Evolutionary conservation across 2,113 vertebrate species (phyloP), one percentile per base, ranked within the genome.

Genomic region (Nycticebus coucang): DNA sequence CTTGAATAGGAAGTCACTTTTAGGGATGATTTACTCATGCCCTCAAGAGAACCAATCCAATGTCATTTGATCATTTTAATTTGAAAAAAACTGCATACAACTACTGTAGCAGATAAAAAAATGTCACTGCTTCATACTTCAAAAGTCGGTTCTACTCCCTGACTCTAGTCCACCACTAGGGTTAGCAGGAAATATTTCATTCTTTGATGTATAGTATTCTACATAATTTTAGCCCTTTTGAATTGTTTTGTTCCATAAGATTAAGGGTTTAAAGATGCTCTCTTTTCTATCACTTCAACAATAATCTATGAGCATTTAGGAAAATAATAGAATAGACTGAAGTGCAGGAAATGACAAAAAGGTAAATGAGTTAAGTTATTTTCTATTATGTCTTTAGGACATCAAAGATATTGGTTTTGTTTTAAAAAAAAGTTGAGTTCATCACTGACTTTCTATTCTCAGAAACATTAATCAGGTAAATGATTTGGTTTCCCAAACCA

Each of bases 381-480:
- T 93, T 64, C 57, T 57, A 4, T 66, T 72, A 22, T 75, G 12
- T 88, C 41, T 77, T 60, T 91, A 41, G 41, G 50, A 41, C 22
- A 69, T 57, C 3, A 12, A 89, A 33, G 60, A 77, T 81, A 55
- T 4, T 55, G 37, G 9, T 92, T 86, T 88, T 78, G 5, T 81
- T 62, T 1, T 24, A 62, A 62, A 74, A 94, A 53, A 41, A n/a
- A 53, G 17, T 74, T 86, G 15, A 12, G 2, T 84, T 94, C 84
- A 35, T 69, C 19, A 75, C 62, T 62, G 59, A 57, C 93, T 88
- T 91, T 93, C 53, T 94, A 80, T 33, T 83, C 30, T 80, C 7
- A 84, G 59, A 59, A 87, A 94, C 26, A 71, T 71, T 96, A 33
- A 85, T 62, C 69, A 95, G 37, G n/a, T 72, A 95, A 68, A 41